These are phyloP conservation scores for Drosophila mayri DNA, from an alignment of 1,140 invertebrate genomes.

Conservation along the genomic window DNA sequence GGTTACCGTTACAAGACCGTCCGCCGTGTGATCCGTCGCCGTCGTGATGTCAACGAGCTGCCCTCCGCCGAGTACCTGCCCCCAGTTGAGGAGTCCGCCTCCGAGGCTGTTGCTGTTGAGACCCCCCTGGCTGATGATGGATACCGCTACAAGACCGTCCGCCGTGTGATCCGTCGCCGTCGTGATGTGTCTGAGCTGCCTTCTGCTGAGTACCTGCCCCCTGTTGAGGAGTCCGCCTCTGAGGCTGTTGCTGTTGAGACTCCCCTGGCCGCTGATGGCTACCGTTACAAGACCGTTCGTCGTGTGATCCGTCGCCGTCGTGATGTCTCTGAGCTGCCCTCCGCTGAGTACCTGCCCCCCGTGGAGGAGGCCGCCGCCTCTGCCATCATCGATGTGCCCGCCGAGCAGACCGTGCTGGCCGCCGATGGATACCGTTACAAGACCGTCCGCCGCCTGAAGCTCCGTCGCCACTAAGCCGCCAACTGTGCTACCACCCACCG, in stretches of 20 bases:
- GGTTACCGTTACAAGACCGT: conserved; percentile 76
- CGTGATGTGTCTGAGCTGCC: conserved; percentile 72
- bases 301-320: conserved; percentile 68
- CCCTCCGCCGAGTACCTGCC: conserved; percentile 65
- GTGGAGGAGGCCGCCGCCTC: conserved; percentile 42
- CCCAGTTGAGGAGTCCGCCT: conserved; percentile 54
- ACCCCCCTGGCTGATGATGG: conserved; percentile 60
- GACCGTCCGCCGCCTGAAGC: conserved; percentile 76
- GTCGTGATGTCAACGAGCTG: conserved; percentile 70
- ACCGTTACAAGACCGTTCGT: conserved; percentile 62
- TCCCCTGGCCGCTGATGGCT: conserved; percentile 58
- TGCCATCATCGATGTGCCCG: conserved; percentile 72
- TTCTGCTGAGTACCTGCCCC: conserved; percentile 61
- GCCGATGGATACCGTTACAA: conserved; percentile 82
- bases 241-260: conserved; percentile 26
- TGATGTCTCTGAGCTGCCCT: conserved; percentile 59
- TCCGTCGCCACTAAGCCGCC: conserved; percentile 66
- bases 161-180: conserved; percentile 66
- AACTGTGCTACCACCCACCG: conserved; percentile 18
- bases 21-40: conserved; percentile 65
- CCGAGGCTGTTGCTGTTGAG: conserved; percentile 39
- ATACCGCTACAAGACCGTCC: conserved; percentile 74
- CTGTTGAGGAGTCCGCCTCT: conserved; percentile 31
- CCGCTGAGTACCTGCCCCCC: conserved; percentile 72
- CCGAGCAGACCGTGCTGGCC: conserved; percentile 62